A percentile compares a stretch with the other conserved stretches of the same genome.
Evolutionary conservation across 2,888 invertebrate genomes (phyloP).

Genomic region (Ptychoptera albimana): DNA sequence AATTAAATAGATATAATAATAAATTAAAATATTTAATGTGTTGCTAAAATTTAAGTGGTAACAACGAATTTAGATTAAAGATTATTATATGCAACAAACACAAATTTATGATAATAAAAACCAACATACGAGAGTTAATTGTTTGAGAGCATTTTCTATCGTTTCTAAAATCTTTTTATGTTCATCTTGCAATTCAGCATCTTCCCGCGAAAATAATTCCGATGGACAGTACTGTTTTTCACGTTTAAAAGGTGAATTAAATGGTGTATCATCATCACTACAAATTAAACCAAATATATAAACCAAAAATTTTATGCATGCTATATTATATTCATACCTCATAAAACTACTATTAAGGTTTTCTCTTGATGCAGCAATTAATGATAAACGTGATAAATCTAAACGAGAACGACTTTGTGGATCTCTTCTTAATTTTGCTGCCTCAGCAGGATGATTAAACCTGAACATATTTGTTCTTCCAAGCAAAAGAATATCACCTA

Average conservation of each 20-base stretch:
- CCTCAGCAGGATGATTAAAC: constrained; percentile 80
- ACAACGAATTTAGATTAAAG: no score
- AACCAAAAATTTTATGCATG: not conserved
- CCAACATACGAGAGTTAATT: constrained; percentile 27
- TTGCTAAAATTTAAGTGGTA: no score
- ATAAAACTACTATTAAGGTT: constrained; percentile 35
- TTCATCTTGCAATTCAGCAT: constrained; percentile 45
- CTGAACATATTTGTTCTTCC: constrained; percentile 71
- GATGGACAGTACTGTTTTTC: constrained; percentile 27
- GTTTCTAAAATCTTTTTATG: constrained; percentile 47
- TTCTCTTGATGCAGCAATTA: constrained; percentile 57
- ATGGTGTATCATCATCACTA: constrained; percentile 22
- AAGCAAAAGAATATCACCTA: constrained; percentile 55
- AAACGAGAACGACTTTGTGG: constrained; percentile 46
- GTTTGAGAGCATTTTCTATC: constrained; percentile 51
- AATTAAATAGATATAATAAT: constrained; percentile 9
- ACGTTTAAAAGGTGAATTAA: constrained; percentile 20
- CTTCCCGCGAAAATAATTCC: constrained; percentile 33
- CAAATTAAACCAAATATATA: constrained; percentile 10
- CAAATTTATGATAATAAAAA: no score
- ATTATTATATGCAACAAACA: no score
- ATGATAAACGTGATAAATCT: constrained; percentile 65
- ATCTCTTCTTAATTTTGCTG: constrained; percentile 65
- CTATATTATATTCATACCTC: not conserved
- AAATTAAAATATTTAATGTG: not conserved